A percentile compares a stretch with the other conserved stretches of the same genome.
Conservation (phyloP, 2,888 invertebrate genomes). For the Drosophila siamana region DNA sequence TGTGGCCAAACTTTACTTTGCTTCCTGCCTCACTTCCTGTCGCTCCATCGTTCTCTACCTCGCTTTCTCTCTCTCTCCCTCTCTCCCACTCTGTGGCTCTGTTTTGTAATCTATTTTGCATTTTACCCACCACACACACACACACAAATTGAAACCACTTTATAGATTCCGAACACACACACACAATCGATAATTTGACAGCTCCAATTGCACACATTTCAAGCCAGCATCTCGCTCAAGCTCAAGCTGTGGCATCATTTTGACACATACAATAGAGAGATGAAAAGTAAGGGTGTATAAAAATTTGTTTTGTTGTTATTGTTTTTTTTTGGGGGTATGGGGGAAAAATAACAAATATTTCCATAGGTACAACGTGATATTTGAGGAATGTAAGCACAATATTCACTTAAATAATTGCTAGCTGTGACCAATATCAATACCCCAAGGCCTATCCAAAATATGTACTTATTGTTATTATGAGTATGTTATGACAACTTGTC, state of each 20-base stretch:
- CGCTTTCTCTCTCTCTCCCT: not conserved
- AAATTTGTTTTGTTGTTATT: too few species aligned
- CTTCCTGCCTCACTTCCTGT: not conserved
- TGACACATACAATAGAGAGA: not conserved
- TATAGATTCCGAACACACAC: constrained; percentile 22
- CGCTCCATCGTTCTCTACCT: constrained; percentile 13
- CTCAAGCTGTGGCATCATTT: constrained; percentile 17
- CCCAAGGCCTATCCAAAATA: constrained; percentile 1
- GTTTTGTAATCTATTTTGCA: constrained; percentile 52
- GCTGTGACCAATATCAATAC: constrained; percentile 4
- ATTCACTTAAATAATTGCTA: constrained; percentile 22
- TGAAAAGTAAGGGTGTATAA: too few species aligned
- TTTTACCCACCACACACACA: not conserved
- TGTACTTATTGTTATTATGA: not conserved
- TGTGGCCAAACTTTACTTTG: constrained; percentile 41
- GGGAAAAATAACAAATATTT: constrained; percentile 8
- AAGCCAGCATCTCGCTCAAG: too few species aligned
- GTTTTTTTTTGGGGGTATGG: too few species aligned
- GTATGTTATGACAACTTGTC: not conserved
- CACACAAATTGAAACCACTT: constrained; percentile 32
- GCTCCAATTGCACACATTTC: constrained; percentile 40
- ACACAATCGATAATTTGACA: constrained; percentile 56
- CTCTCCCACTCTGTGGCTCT: not conserved
- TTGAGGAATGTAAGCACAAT: constrained; percentile 20
- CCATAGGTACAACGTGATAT: not conserved